A percentile compares a stretch with the other conserved stretches of the same genome.
Conservation (phyloP, 1,140 invertebrate species). For the Listronotus bonariensis region DNA sequence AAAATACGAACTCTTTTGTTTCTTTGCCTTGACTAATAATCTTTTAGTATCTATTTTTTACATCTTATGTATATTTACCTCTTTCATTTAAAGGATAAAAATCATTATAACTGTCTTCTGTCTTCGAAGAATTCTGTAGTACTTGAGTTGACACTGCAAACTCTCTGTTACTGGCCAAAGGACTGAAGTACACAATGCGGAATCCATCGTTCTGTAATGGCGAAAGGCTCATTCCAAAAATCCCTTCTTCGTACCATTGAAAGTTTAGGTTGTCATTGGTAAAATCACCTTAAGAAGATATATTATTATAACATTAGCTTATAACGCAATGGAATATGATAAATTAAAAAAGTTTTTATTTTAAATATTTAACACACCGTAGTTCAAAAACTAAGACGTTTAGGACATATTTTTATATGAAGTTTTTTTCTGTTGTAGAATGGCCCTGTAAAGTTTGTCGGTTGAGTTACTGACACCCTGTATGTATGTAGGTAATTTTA, state of each 20-base stretch:
- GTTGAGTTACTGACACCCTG: no score
- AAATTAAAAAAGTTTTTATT: no score
- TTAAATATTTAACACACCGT: no score
- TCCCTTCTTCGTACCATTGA: constrained; percentile 79
- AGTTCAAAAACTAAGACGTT: no score
- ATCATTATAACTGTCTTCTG: constrained; percentile 71
- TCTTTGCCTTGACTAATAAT: no score
- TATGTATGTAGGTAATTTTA: no score
- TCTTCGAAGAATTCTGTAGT: constrained; percentile 68
- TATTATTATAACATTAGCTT: not conserved
- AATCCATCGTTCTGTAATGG: constrained; percentile 67
- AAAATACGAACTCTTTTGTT: no score
- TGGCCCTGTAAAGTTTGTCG: no score
- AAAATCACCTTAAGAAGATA: constrained; percentile 60
- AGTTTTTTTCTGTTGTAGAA: no score
- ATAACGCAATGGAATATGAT: no score
- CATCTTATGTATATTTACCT: constrained; percentile 45
- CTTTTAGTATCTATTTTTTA: no score
- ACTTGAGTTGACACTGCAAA: constrained; percentile 77
- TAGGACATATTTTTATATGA: no score
- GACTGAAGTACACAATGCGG: constrained; percentile 75
- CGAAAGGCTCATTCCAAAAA: constrained; percentile 77
- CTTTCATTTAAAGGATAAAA: constrained; percentile 71
- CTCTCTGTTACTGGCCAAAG: constrained; percentile 74
- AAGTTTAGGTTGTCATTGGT: constrained; percentile 79